Evolutionary conservation across 2,888 invertebrate species (phyloP), one percentile per base, ranked within the genome.

Genomic region (Pemphredon lugubris): DNA sequence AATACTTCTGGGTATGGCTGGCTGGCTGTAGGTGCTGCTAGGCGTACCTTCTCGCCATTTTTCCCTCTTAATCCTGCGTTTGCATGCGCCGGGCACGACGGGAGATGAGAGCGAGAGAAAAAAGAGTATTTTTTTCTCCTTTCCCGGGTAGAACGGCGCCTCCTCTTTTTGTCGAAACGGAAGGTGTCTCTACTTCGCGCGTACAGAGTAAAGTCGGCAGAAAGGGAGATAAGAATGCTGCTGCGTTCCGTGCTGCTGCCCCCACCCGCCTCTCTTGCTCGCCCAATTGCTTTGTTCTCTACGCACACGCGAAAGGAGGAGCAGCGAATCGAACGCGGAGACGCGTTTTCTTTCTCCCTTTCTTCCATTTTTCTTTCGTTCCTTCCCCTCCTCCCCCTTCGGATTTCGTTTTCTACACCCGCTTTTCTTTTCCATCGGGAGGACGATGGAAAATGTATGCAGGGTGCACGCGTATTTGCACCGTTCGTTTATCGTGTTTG

Each of bases 211-310:
- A n/a, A n/a, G 26, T 26, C 3, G 26, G 26, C 4, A 26, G 26
- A 26, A 5, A 26, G 4, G 26, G 7, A 3, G 26, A 26, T 26
- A 7, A 26, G 7, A 26, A 26, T 3, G 26, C 4, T 26, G 26
- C 26, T 7, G 26, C 26, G 26, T 26, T 26, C 4, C 26, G 4
- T 26, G 32, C 34, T 47, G 13, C 16, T 32, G 18, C 30, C 13
- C 32, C n/a, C n/a, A n/a, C n/a, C n/a, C n/a, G n/a, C 34, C 44
- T 55, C 13, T 13, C 42, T 37, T 21, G n/a, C 40, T 37, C 44
- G 18, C 58, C 3, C 50, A 21, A 23, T 48, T 59, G 20, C 61
- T 45, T 69, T 63, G 57, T 65, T 66, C 69, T 47, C n/a, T n/a
- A n/a, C 18, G 42, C 42, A 26, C 16, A 39, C 50, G 57, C 60